Evolutionary conservation across 2,888 invertebrate species (phyloP).

Genomic region (Rosalia funebris): DNA sequence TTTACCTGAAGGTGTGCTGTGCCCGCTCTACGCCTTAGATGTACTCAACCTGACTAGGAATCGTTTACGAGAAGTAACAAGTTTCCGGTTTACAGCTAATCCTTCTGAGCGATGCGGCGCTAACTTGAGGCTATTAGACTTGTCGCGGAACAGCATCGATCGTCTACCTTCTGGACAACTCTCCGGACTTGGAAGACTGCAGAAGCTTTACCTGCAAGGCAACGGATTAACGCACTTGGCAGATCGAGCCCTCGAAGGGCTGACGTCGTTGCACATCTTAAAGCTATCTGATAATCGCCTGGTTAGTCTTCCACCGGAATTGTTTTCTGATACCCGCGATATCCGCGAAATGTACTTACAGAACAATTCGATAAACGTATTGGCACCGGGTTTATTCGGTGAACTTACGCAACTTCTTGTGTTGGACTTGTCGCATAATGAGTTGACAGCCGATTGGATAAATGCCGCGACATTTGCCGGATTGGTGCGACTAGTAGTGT

Average conservation of each 20-base stretch:
- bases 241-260: constrained; percentile 81
- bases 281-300: constrained; percentile 85
- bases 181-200: constrained; percentile 75
- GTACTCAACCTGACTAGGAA: constrained; percentile 83
- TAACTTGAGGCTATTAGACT: constrained; percentile 76
- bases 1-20: constrained; percentile 80
- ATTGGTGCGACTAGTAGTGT: constrained; percentile 77
- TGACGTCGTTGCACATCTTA: constrained; percentile 76
- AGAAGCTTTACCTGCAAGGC: constrained; percentile 79
- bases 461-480: constrained; percentile 83
- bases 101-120: constrained; percentile 76
- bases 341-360: constrained; percentile 83
- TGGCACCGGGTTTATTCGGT: constrained; percentile 82
- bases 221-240: constrained; percentile 81
- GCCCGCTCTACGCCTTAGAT: constrained; percentile 78
- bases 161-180: constrained; percentile 77
- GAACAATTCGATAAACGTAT: constrained; percentile 83
- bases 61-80: constrained; percentile 78
- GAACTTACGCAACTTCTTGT: constrained; percentile 80
- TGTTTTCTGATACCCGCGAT: constrained; percentile 81
- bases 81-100: constrained; percentile 73
- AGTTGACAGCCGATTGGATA: constrained; percentile 84
- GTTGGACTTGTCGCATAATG: constrained; percentile 81
- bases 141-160: constrained; percentile 83
- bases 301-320: constrained; percentile 81